Base-by-base conservation (phyloP, 2,797 vertebrate species). In the Pseudomugil tenellus region DNA sequence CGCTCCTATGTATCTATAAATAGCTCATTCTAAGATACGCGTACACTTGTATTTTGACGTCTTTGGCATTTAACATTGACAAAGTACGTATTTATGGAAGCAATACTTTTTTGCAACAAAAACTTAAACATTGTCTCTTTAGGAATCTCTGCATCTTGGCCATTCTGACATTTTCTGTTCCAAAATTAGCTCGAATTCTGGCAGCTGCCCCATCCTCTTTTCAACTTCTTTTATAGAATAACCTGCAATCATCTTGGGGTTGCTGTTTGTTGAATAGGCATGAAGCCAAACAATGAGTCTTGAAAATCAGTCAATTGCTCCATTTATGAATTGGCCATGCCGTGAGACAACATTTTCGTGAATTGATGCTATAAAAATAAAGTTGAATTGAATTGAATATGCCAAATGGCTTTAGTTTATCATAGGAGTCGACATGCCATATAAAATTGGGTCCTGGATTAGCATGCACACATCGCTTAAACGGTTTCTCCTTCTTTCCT, bases 141-240 rank as follows among this genome's bases (percentile, higher is more conserved):
- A 58, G 21, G 34, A 67, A 67, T 10, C 14, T 53, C 57, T 77
- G 80, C 68, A 80, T 70, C 13, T 85, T 56, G 25, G 66, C 68
- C 23, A 85, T n/a, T n/a, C 26, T 69, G 29, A 72, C 26, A 55
- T 79, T 82, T 69, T 81, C 82, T 35, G 59, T 74, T 4, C 63
- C 79, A 37, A 23, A 58, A 37, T 58, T 34, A 23, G 55, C 10
- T 6, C 21, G 21, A 21, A 58, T 58, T 26, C 25, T 26, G 2
- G 57, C 34, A 17, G 57, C 3, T 21, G 41, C 25, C 58, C 41
- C 59, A 62, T 62, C 59, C 59, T 61, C 39, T 3, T 61, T 8
- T 49, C 28, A 23, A 21, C 59, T 61, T 61, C 41, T 48, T 4
- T 11, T 14, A 61, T 48, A 19, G 31, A 61, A 48, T 48, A 48